Conservation (phyloP, 2,113 vertebrate species). For the Benitochromis conjunctus region DNA sequence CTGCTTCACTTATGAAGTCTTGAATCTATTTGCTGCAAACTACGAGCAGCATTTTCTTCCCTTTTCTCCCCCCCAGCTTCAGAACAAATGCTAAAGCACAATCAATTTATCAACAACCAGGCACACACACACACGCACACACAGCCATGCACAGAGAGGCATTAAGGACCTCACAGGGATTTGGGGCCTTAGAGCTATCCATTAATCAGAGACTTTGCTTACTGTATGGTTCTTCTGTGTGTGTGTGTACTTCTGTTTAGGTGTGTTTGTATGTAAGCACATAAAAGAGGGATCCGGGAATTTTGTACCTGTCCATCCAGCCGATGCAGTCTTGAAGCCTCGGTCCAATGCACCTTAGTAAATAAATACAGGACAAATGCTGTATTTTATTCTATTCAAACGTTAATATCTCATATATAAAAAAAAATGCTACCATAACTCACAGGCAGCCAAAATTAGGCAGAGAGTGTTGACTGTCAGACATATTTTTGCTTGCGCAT, state of each 20-base stretch:
- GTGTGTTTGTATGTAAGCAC: background rate
- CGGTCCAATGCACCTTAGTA: slow-evolving; percentile 87
- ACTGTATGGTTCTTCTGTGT: background rate
- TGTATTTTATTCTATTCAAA: background rate
- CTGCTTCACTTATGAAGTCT: slow-evolving; percentile 40
- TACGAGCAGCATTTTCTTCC: slow-evolving; percentile 53
- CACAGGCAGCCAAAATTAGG: background rate
- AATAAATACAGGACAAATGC: background rate
- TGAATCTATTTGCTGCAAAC: slow-evolving; percentile 63
- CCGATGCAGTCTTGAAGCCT: slow-evolving; percentile 94
- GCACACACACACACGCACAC: background rate
- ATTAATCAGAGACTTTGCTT: slow-evolving; percentile 66
- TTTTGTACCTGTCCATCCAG: slow-evolving; percentile 95
- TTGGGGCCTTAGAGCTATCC: slow-evolving; percentile 49
- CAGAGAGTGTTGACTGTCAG: background rate
- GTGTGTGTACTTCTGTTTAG: background rate
- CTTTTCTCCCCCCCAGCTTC: slow-evolving; percentile 14
- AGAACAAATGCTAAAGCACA: slow-evolving; percentile 59
- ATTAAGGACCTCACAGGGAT: slow-evolving; percentile 35
- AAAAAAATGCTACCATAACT: background rate
- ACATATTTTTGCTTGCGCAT: background rate
- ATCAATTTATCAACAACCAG: slow-evolving; percentile 70
- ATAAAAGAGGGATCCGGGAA: background rate
- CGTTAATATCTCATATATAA: background rate
- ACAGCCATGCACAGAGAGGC: background rate